A percentile compares a stretch with the other conserved stretches of the same genome.
Evolutionary conservation across 2,113 vertebrate genomes (phyloP).

Genomic region (Pyrgilauda ruficollis): DNA sequence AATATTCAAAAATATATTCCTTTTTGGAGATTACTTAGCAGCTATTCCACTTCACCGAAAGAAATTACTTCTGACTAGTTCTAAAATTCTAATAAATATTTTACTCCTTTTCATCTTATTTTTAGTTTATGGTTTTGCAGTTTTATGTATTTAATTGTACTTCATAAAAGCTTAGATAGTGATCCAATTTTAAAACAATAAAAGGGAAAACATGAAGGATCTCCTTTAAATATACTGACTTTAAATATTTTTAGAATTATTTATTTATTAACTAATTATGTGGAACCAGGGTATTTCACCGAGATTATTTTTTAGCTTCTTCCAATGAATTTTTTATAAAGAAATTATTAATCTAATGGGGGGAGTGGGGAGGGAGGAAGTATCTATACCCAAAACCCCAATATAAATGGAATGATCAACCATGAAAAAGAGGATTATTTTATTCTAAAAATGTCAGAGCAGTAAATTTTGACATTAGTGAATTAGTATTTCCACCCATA

Average conservation of each 20-base stretch:
- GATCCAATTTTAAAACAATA: background rate
- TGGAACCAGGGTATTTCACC: background rate
- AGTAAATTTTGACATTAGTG: background rate
- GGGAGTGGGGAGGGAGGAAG: background rate
- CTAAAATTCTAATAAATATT: background rate
- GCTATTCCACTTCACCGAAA: background rate
- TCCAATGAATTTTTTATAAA: background rate
- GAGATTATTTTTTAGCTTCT: background rate
- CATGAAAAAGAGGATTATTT: background rate
- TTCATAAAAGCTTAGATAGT: background rate
- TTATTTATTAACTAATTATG: background rate
- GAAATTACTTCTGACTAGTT: background rate
- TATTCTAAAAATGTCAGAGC: background rate
- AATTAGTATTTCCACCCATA: slow-evolving; percentile 39
- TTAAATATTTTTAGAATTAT: background rate
- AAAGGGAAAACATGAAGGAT: background rate
- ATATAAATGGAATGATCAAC: background rate
- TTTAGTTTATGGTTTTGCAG: background rate
- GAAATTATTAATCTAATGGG: background rate
- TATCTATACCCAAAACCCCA: background rate
- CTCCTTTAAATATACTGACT: background rate
- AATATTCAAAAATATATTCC: background rate
- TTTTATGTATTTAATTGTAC: background rate
- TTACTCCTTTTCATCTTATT: background rate
- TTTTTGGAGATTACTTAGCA: background rate